Conservation (phyloP, 2,113 vertebrate species). For the Nicator chloris region DNA sequence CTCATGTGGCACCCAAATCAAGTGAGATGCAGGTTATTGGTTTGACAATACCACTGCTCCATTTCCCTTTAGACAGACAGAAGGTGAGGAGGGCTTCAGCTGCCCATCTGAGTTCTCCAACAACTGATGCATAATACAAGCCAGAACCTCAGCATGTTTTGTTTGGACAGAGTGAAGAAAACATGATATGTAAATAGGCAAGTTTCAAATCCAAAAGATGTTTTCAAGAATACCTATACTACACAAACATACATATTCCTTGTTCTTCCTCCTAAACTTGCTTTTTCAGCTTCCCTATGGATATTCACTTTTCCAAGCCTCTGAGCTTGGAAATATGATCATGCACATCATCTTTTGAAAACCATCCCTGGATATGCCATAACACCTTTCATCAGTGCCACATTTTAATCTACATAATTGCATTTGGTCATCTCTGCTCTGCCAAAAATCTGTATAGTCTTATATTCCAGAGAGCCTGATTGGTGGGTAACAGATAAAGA, state of each 20-base stretch:
- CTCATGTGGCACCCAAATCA: not conserved
- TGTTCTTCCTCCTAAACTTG: not conserved
- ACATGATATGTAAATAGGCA: rapidly evolving
- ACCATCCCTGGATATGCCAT: not conserved
- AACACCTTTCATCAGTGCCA: not conserved
- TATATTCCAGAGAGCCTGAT: not conserved
- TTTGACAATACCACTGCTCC: not conserved
- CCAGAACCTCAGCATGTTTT: not conserved
- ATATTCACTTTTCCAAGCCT: not conserved
- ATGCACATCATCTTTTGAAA: not conserved
- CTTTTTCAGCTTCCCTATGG: not conserved
- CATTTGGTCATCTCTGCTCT: not conserved
- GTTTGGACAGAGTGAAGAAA: not conserved
- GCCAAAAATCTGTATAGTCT: not conserved
- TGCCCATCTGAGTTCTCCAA: not conserved
- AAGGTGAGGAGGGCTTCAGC: not conserved
- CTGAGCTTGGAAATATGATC: not conserved
- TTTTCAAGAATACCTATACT: not conserved
- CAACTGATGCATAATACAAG: not conserved
- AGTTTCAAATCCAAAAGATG: not conserved
- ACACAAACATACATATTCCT: not conserved
- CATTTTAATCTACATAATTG: not conserved
- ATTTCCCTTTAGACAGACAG: not conserved
- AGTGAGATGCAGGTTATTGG: not conserved
- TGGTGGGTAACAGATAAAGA: not conserved